Evolutionary conservation across 1,140 invertebrate genomes (phyloP).

Genomic region (Pseudobourletiella spinata): DNA sequence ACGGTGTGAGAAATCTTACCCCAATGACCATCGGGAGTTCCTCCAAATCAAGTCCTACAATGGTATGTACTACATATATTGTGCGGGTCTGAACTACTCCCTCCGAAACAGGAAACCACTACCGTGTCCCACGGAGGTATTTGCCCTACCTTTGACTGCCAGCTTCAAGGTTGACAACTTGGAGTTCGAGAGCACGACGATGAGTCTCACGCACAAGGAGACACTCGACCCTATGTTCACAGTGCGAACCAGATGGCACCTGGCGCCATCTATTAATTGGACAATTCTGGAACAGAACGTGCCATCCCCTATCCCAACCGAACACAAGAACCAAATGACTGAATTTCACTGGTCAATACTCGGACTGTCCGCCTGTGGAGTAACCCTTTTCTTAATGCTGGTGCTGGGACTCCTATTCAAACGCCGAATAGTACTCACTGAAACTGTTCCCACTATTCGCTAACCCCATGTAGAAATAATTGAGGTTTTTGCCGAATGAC

Average conservation of each 20-base stretch:
- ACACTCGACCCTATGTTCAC: constrained; percentile 11
- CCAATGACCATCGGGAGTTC: background rate
- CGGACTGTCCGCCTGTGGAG: no score
- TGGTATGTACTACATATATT: constrained; percentile 8
- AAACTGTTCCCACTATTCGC: no score
- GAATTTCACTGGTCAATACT: no score
- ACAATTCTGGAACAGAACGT: background rate
- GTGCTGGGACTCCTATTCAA: no score
- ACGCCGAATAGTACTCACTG: no score
- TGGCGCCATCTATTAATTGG: background rate
- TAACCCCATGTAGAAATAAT: no score
- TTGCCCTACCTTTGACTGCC: background rate
- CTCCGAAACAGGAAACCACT: background rate
- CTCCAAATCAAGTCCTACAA: constrained; percentile 7
- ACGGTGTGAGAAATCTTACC: background rate
- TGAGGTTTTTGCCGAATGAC: no score
- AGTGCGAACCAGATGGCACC: constrained; percentile 13
- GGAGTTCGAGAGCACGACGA: background rate
- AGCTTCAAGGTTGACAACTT: constrained; percentile 18
- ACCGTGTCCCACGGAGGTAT: constrained; percentile 3
- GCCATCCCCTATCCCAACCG: no score
- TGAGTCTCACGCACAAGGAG: background rate
- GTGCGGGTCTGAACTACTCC: constrained; percentile 4
- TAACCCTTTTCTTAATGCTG: no score
- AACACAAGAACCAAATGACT: no score